These are phyloP conservation scores for Prosopocoilus inquinatus DNA, from an alignment of 2,888 invertebrate species.

Conservation along the genomic window DNA sequence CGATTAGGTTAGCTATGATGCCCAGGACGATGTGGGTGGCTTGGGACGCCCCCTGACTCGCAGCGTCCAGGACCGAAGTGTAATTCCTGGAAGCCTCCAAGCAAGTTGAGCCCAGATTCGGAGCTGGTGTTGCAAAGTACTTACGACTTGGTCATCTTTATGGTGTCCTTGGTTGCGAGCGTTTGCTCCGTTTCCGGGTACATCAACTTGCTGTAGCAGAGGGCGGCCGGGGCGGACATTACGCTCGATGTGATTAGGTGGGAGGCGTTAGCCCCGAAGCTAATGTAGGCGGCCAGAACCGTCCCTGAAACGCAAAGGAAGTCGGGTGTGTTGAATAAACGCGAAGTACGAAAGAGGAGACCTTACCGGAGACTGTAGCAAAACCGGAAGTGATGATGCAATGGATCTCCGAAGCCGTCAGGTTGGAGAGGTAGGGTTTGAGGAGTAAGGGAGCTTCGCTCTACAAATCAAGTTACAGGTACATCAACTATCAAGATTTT, in stretches of 20 bases:
- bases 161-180: constrained; percentile 71
- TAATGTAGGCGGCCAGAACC: constrained; percentile 89
- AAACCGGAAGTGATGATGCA: constrained; percentile 93
- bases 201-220: constrained; percentile 86
- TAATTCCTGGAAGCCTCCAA: constrained; percentile 62
- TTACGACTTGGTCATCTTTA: constrained; percentile 70
- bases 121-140: constrained; percentile 28
- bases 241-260: constrained; percentile 91
- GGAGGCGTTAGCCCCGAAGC: constrained; percentile 82
- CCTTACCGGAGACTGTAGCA: constrained; percentile 86
- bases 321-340: background rate
- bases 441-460: constrained; percentile 88
- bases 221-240: constrained; percentile 93
- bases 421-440: constrained; percentile 76
- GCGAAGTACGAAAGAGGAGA: background rate
- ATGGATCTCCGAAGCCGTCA: constrained; percentile 91
- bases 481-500: too few relatives aligned
- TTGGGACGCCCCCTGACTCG: constrained; percentile 81
- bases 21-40: constrained; percentile 80
- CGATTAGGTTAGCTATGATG: constrained; percentile 88
- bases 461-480: too few relatives aligned
- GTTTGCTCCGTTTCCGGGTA: constrained; percentile 88
- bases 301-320: constrained; percentile 56
- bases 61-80: constrained; percentile 85
- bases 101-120: background rate